Evolutionary conservation across 53 echinoderm and acorn worm genomes (phyloP).

Genomic region (Astropecten irregularis): DNA sequence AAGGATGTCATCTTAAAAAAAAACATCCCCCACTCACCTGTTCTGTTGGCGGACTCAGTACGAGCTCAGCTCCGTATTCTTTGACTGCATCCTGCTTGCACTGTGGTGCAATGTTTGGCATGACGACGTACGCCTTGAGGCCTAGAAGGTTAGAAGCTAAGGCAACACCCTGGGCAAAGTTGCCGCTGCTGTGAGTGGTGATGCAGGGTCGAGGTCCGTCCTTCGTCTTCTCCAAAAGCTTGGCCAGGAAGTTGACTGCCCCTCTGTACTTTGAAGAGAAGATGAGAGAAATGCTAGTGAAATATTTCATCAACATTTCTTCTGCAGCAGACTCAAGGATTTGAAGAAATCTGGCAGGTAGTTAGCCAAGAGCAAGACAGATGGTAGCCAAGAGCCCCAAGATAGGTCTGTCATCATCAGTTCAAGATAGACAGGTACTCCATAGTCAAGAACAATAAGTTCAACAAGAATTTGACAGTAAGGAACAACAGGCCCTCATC

Average conservation of each 20-base stretch:
- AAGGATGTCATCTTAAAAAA: not conserved
- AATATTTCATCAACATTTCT: too few relatives aligned
- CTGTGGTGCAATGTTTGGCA: constrained; percentile 67
- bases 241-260: constrained; percentile 71
- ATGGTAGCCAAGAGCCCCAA: too few relatives aligned
- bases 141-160: constrained; percentile 64
- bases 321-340: not conserved
- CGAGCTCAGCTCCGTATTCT: constrained; percentile 72
- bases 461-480: too few relatives aligned
- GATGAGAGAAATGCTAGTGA: not conserved
- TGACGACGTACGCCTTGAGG: constrained; percentile 63
- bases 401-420: too few relatives aligned
- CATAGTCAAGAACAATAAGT: too few relatives aligned
- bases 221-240: constrained; percentile 50
- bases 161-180: constrained; percentile 78
- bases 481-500: too few relatives aligned
- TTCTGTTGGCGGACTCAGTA: constrained; percentile 60
- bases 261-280: constrained; percentile 69
- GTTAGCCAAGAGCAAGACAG: too few relatives aligned
- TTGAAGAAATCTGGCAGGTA: too few relatives aligned
- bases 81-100: constrained; percentile 73
- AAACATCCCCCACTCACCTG: constrained; percentile 53
- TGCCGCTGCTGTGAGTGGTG: constrained; percentile 76
- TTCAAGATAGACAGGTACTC: too few relatives aligned
- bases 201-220: constrained; percentile 46